These are phyloP conservation scores for Palythoa grandis DNA, from an alignment of 92 coral and sea anemone species.

Conservation along the genomic window DNA sequence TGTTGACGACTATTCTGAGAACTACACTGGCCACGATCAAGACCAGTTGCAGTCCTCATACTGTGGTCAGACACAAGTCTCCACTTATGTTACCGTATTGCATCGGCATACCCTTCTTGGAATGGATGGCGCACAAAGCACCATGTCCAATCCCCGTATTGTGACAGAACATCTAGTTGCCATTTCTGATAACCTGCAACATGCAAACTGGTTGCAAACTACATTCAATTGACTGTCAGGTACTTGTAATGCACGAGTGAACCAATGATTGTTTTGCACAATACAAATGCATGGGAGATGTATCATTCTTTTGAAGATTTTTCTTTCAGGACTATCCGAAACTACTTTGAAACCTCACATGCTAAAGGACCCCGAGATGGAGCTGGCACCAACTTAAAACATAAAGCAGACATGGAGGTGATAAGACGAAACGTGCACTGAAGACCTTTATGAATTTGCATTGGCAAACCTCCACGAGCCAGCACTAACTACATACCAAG, in stretches of 20 bases:
- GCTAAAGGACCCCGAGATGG: conserved; percentile 59
- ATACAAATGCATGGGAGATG: too few species aligned
- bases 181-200: not conserved
- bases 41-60: conserved; percentile 11
- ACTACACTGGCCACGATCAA: conserved; percentile 6
- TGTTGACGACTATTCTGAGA: conserved; percentile 23
- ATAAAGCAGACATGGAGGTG: conserved; percentile 57
- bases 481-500: too few species aligned
- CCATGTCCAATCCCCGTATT: not conserved
- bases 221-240: too few species aligned
- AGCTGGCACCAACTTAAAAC: conserved; percentile 49
- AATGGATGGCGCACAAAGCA: conserved; percentile 21
- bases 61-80: conserved; percentile 33
- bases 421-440: not conserved
- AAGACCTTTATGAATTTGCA: too few species aligned
- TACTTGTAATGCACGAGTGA: too few species aligned
- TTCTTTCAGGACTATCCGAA: conserved; percentile 23
- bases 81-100: conserved; percentile 26
- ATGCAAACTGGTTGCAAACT: too few species aligned
- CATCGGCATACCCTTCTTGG: conserved; percentile 20
- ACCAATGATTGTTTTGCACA: too few species aligned
- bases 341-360: conserved; percentile 55
- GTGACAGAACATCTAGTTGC: not conserved
- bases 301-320: too few species aligned
- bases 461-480: too few species aligned